These are phyloP conservation scores for Falco naumanni DNA, from an alignment of 2,797 vertebrate genomes.

Conservation along the genomic window DNA sequence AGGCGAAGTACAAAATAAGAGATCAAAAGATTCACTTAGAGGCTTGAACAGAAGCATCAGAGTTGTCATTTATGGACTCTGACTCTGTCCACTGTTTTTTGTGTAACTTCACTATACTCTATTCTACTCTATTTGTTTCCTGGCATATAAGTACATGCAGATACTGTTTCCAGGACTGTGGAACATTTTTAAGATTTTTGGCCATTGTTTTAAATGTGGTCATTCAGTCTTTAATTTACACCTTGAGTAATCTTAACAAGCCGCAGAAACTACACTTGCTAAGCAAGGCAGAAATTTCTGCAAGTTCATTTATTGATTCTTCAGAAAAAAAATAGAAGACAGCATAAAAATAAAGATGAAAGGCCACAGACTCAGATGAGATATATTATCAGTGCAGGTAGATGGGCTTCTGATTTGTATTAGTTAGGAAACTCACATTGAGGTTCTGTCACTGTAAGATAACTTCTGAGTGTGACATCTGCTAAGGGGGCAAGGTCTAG, in stretches of 20 bases:
- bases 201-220: not conserved
- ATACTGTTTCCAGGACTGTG: not conserved
- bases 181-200: not conserved
- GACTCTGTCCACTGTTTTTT: not conserved
- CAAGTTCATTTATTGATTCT: not conserved
- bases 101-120: not conserved
- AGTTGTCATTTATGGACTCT: not conserved
- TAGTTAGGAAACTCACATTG: not conserved
- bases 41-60: not conserved
- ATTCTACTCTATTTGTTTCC: not conserved
- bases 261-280: not conserved
- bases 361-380: not conserved
- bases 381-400: not conserved
- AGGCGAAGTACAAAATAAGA: not conserved
- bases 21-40: not conserved
- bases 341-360: not conserved
- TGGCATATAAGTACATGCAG: not conserved
- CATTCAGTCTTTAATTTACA: slow-evolving; percentile 12
- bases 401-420: not conserved
- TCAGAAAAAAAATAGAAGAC: not conserved
- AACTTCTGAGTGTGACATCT: not conserved
- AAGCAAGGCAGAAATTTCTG: slow-evolving; percentile 15
- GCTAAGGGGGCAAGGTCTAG: not conserved
- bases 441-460: not conserved
- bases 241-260: not conserved